phyloP scores from a whole-genome alignment of 35 echinoderm and acorn worm species.

The Patiria miniata region DNA sequence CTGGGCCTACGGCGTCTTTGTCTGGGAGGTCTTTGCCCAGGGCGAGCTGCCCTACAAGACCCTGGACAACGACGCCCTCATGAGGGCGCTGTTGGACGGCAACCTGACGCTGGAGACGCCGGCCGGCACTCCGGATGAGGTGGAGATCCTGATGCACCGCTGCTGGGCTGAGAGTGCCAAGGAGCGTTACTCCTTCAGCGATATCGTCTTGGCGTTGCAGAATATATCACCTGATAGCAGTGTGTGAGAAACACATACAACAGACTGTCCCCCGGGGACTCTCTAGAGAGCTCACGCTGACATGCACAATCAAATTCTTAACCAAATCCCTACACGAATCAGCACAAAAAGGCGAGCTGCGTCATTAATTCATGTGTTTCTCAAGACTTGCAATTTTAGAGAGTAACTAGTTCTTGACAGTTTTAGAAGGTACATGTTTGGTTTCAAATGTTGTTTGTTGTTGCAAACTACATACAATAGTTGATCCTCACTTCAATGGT shows the following conservation, averaged over 20 bases:
- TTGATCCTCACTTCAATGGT: too few relatives aligned
- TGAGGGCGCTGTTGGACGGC: conserved; percentile 86
- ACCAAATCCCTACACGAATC: too few relatives aligned
- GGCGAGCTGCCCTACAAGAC: conserved; percentile 71
- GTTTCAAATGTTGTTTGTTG: too few relatives aligned
- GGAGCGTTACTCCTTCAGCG: conserved; percentile 83
- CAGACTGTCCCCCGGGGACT: not conserved
- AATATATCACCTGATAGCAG: conserved; percentile 75
- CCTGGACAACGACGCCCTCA: conserved; percentile 76
- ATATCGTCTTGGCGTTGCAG: conserved; percentile 66
- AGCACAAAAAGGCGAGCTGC: too few relatives aligned
- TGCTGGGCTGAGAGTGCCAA: conserved; percentile 82
- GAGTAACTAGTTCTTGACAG: too few relatives aligned
- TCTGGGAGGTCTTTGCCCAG: conserved; percentile 93
- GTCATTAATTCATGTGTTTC: too few relatives aligned
- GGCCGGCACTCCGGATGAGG: conserved; percentile 76
- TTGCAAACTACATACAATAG: too few relatives aligned
- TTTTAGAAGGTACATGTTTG: too few relatives aligned
- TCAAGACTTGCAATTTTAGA: too few relatives aligned
- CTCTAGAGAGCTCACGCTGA: too few relatives aligned
- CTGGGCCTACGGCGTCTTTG: conserved; percentile 90
- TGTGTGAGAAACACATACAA: conserved; percentile 41
- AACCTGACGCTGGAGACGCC: conserved; percentile 71
- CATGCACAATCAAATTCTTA: too few relatives aligned
- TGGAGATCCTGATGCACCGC: conserved; percentile 76